phyloP scores from a whole-genome alignment of 2,888 invertebrate species.

The Nycteola revayana region DNA sequence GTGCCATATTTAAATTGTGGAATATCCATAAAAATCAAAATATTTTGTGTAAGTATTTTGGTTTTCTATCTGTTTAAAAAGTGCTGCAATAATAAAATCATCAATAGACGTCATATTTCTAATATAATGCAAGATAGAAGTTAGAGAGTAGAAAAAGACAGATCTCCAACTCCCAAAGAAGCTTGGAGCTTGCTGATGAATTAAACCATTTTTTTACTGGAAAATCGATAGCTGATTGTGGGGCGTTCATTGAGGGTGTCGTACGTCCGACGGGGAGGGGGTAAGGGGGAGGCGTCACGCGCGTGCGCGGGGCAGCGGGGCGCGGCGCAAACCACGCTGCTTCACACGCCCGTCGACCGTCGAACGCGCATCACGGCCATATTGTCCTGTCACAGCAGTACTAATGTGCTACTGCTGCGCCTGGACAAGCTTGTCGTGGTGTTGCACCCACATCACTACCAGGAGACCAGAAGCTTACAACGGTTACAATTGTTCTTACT shows the following conservation, averaged over 20 bases:
- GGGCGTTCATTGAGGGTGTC: slow-evolving; percentile 69
- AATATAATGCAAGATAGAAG: no score
- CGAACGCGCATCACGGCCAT: slow-evolving; percentile 86
- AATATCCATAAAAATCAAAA: no score
- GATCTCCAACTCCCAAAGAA: slow-evolving; percentile 33
- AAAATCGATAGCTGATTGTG: slow-evolving; percentile 77
- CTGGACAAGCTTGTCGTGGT: slow-evolving; percentile 88
- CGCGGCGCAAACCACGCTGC: slow-evolving; percentile 67
- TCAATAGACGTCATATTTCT: no score
- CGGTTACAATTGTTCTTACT: slow-evolving; percentile 19
- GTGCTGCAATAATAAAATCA: no score
- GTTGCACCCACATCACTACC: slow-evolving; percentile 40
- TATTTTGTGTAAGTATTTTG: no score
- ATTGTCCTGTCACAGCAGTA: slow-evolving; percentile 99
- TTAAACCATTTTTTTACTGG: slow-evolving; percentile 46
- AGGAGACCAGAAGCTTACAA: slow-evolving; percentile 17
- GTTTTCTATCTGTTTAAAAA: no score
- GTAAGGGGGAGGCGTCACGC: slow-evolving; percentile 48
- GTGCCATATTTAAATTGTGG: no score
- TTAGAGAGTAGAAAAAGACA: slow-evolving; percentile 27
- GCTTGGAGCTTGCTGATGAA: slow-evolving; percentile 38
- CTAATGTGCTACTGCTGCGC: slow-evolving; percentile 93
- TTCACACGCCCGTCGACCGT: slow-evolving; percentile 79
- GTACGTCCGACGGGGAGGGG: slow-evolving; percentile 40
- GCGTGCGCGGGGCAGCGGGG: slow-evolving; percentile 72